Evolutionary conservation across 1,140 invertebrate species (phyloP).

Genomic region (Ceratina australensis): DNA sequence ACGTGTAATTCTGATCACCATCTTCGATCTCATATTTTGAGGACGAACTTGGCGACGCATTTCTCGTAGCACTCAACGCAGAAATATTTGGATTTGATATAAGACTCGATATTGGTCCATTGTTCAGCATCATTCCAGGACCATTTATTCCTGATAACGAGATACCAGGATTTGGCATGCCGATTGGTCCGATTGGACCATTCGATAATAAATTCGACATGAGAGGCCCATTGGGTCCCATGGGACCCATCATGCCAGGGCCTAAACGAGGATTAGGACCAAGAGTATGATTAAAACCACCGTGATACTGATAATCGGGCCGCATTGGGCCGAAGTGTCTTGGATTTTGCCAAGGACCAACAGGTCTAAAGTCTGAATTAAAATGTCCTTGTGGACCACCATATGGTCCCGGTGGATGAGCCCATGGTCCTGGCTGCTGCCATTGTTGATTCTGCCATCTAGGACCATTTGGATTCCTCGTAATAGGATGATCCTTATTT

Average conservation of each 20-base stretch:
- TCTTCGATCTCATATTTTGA: conserved; percentile 61
- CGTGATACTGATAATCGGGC: conserved; percentile 74
- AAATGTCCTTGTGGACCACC: conserved; percentile 67
- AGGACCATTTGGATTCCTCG: conserved; percentile 69
- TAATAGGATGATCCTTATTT: conserved; percentile 62
- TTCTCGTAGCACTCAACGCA: conserved; percentile 44
- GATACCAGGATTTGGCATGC: conserved; percentile 59
- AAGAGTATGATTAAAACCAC: conserved; percentile 72
- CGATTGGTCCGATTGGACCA: conserved; percentile 68
- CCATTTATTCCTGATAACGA: conserved; percentile 60
- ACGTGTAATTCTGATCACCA: conserved; percentile 53
- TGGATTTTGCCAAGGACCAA: conserved; percentile 76
- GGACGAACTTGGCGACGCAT: conserved; percentile 47
- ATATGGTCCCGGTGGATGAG: conserved; percentile 68
- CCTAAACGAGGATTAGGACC: conserved; percentile 69
- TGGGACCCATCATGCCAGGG: conserved; percentile 71
- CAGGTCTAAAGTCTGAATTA: conserved; percentile 69
- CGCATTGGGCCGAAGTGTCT: conserved; percentile 73
- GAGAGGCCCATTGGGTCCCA: conserved; percentile 73
- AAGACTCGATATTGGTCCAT: conserved; percentile 65
- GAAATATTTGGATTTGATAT: conserved; percentile 51
- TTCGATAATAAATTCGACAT: conserved; percentile 67
- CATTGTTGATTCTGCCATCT: conserved; percentile 75
- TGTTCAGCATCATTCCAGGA: conserved; percentile 65
- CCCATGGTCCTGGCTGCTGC: conserved; percentile 73